Evolutionary conservation across 1,140 invertebrate species (phyloP), one percentile per base, ranked within the genome.

Genomic region (Halictus rubicundus): DNA sequence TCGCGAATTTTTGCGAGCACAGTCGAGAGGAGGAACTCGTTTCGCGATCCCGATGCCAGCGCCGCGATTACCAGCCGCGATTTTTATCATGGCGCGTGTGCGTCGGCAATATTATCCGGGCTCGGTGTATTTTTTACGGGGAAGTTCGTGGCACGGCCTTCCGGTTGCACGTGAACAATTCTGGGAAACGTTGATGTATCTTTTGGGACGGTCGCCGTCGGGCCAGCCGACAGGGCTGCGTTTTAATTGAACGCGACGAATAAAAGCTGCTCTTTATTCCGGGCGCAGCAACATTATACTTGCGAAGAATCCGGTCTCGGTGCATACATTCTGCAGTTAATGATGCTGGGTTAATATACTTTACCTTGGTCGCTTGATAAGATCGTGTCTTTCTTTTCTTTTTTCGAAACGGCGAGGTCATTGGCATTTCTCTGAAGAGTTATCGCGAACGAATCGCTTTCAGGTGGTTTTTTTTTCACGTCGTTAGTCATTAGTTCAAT

Each of bases 111-210:
- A 46, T 66, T 46, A 46, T 25, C 39, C 39, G n/a, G 42, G n/a
- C 39, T n/a, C n/a, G 64, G 39, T 46, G 42, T 61, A 16, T 63
- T 63, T 66, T 66, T 66, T 12, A 46, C 39, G 39, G 39, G 64
- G 39, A 66, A 66, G n/a, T 65, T 65, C 37, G 63, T 32, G 46
- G 39, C 37, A 14, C 37, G 63, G 42, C 23, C 64, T 66, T 66
- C 64, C 64, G 64, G 64, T 66, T 66, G 64, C 64, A 39, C 64
- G 64, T 46, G 39, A 66, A 66, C 64, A 66, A 66, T 66, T n/a
- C 64, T 66, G 64, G 64, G 64, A 66, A 66, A 66, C 39, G 37
- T 19, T 25, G 64, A 66, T 46, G 60, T 19, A 63, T 39, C 64
- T 16, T 46, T 52, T n/a, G 39, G n/a, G 12, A 46, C 39, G 49